Evolutionary conservation across 1,140 invertebrate species (phyloP), one percentile per base, ranked within the genome.

Genomic region (Leptinotarsa texana): DNA sequence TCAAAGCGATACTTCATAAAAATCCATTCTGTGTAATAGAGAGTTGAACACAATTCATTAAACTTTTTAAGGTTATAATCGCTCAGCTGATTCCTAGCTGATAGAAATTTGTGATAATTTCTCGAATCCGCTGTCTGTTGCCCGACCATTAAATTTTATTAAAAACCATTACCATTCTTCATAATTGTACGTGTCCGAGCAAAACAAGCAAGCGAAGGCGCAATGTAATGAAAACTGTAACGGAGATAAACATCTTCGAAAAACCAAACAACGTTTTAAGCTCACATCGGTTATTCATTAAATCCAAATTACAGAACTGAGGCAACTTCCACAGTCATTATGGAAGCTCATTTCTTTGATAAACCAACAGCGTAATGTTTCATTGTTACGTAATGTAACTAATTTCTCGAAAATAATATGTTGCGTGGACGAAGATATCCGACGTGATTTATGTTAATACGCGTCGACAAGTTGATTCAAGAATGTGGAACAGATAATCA

Each of bases 251-350:
- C 15, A 57, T 57, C 51, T 57, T 57, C 51, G 15, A 57, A 57
- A 57, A 57, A 57, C 17, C 51, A 17, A 57, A 57, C 51, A 57
- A 57, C 51, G 51, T 57, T 57, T 57, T 57, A 57, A 57, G 51
- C 51, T 18, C 15, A 15, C 51, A 57, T 17, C n/a, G 51, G 51
- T 57, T 57, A 18, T 57, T 42, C 17, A 67, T 67, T 67, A 67
- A 67, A 67, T 67, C 65, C 65, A 67, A 67, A 67, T 67, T 42
- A 67, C 27, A 67, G 13, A 63, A 63, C 21, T 67, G 65, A 67
- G 42, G 65, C 24, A n/a, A 22, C 24, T 67, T 67, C 65, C 27
- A 33, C 17, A 67, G 24, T 67, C 24, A 67, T 67, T 67, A 27
- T 27, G 42, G 65, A 67, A 67, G 65, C 27, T 27, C 27, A 27